Conservation (phyloP, 2,113 vertebrate genomes). For the Hyla sarda region DNA sequence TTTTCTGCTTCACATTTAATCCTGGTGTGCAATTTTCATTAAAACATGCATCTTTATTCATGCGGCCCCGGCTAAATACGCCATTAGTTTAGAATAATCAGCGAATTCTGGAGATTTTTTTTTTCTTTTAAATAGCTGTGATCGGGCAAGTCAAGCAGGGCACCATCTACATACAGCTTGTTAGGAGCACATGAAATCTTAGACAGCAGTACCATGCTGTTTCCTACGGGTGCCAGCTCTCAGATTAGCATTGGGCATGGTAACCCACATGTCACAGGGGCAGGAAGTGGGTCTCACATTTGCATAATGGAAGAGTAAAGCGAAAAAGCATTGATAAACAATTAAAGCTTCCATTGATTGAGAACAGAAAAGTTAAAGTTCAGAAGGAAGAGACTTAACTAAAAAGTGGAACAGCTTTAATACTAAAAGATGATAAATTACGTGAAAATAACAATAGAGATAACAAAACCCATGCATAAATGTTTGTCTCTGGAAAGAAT, state of each 20-base stretch:
- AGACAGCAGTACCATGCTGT: slow-evolving; percentile 13
- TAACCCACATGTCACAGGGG: slow-evolving; percentile 4
- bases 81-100: slow-evolving; percentile 26
- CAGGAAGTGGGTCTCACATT: slow-evolving; percentile 26
- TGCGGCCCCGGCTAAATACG: neutral
- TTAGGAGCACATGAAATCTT: neutral
- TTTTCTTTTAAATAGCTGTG: neutral
- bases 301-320: slow-evolving; percentile 34
- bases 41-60: slow-evolving; percentile 37
- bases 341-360: slow-evolving; percentile 47
- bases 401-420: neutral
- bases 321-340: slow-evolving; percentile 12
- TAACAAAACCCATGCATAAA: neutral
- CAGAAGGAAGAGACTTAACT: neutral
- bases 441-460: neutral
- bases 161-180: slow-evolving; percentile 9
- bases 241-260: neutral
- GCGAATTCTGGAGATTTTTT: neutral
- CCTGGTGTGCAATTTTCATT: slow-evolving; percentile 27
- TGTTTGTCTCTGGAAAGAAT: neutral
- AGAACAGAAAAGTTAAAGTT: neutral
- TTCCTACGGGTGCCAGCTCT: slow-evolving; percentile 11
- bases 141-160: slow-evolving; percentile 29
- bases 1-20: slow-evolving; percentile 36
- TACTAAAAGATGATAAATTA: neutral